Percentiles rank a stretch among this genome's conserved stretches.
phyloP scores from a whole-genome alignment of 2,888 invertebrate species.

The Parnassius apollo region DNA sequence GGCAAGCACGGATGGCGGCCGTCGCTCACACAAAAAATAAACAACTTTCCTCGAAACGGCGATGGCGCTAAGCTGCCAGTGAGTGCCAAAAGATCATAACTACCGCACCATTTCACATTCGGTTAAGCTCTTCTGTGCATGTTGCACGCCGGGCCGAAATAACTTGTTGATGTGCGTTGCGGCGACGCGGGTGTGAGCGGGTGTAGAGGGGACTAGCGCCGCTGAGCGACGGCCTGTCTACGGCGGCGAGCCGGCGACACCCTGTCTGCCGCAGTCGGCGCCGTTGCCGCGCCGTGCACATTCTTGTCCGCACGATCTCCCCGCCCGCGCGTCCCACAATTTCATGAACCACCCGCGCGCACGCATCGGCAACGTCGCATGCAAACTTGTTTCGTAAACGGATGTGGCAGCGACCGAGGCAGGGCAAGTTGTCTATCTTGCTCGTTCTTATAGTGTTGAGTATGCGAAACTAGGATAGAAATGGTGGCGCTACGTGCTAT shows the following conservation, averaged over 20 bases:
- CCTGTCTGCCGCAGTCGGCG: constrained; percentile 93
- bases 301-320: constrained; percentile 77
- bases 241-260: constrained; percentile 93
- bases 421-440: constrained; percentile 59
- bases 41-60: constrained; percentile 78
- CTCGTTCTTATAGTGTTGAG: constrained; percentile 41
- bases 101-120: constrained; percentile 40
- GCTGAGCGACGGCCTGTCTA: constrained; percentile 89
- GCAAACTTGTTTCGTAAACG: constrained; percentile 87
- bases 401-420: constrained; percentile 83
- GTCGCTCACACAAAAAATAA: constrained; percentile 68
- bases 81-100: constrained; percentile 54
- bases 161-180: constrained; percentile 79
- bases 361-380: constrained; percentile 79
- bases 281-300: constrained; percentile 83
- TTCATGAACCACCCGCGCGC: constrained; percentile 71
- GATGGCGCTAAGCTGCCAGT: constrained; percentile 71
- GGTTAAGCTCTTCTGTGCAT: constrained; percentile 62
- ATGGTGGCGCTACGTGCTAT: constrained; percentile 80
- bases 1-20: constrained; percentile 68
- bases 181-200: constrained; percentile 60
- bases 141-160: constrained; percentile 67
- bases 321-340: constrained; percentile 46
- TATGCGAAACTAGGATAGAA: constrained; percentile 55
- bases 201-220: constrained; percentile 58